Conservation (phyloP, 2,888 invertebrate genomes). For the Hesperia comma region DNA sequence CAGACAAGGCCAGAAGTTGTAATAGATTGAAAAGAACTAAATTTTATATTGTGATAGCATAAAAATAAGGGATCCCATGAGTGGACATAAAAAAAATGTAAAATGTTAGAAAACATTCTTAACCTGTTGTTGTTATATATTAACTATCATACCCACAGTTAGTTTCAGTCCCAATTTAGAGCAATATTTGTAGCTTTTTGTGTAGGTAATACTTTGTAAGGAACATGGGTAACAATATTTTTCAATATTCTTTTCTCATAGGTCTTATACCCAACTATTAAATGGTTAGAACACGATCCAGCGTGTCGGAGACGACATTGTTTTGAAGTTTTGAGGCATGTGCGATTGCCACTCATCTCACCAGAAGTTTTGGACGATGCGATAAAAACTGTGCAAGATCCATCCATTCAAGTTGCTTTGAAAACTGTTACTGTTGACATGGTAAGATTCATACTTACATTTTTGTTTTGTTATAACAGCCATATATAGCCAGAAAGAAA, state of each 20-base stretch:
- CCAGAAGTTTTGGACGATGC: constrained; percentile 90
- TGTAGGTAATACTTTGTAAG: too few relatives aligned
- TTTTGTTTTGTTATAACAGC: constrained; percentile 21
- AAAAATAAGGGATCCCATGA: too few relatives aligned
- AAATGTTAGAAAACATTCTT: too few relatives aligned
- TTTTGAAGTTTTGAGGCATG: constrained; percentile 92
- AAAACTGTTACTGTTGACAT: constrained; percentile 91
- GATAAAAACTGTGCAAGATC: constrained; percentile 90
- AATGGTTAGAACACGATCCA: constrained; percentile 94
- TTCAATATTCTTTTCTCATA: constrained; percentile 54
- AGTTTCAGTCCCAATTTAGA: too few relatives aligned
- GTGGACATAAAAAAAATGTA: constrained; percentile 3
- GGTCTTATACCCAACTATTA: constrained; percentile 93
- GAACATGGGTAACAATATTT: too few relatives aligned
- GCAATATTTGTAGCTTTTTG: too few relatives aligned
- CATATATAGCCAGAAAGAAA: too few relatives aligned
- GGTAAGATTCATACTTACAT: constrained; percentile 55
- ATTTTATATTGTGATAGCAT: too few relatives aligned
- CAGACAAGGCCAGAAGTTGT: too few relatives aligned
- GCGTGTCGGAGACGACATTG: constrained; percentile 90
- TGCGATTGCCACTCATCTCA: constrained; percentile 93
- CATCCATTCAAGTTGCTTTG: constrained; percentile 91
- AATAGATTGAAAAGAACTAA: too few relatives aligned
- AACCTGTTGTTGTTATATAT: too few relatives aligned
- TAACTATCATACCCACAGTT: too few relatives aligned